These are phyloP conservation scores for Calypte anna DNA, from an alignment of 2,113 vertebrate genomes.

Conservation along the genomic window DNA sequence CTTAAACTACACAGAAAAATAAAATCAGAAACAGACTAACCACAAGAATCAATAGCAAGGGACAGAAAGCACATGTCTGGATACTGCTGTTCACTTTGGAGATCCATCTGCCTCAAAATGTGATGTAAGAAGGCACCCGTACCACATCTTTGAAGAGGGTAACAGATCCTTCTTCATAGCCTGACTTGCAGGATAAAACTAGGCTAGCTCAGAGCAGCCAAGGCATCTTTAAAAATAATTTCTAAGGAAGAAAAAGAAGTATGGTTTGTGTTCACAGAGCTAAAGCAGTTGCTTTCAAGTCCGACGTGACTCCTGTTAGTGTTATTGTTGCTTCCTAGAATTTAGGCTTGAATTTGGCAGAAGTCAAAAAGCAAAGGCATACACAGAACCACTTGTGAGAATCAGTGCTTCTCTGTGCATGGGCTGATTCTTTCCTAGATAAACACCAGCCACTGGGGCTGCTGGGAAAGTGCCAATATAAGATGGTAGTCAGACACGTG, in stretches of 20 bases:
- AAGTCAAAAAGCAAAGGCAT: neutral
- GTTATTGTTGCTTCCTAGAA: constrained; percentile 56
- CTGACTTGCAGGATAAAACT: neutral
- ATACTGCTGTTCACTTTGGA: constrained; percentile 1
- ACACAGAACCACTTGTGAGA: constrained; percentile 25
- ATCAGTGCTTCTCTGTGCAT: constrained; percentile 2
- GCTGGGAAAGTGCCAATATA: neutral
- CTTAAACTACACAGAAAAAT: constrained; percentile 54
- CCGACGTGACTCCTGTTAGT: constrained; percentile 13
- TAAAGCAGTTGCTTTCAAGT: neutral
- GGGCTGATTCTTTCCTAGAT: neutral
- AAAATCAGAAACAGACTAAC: constrained; percentile 73
- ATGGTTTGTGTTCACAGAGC: neutral
- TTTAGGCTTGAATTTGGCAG: constrained; percentile 47
- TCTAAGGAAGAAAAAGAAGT: constrained; percentile 10
- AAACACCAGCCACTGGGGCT: neutral
- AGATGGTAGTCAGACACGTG: neutral
- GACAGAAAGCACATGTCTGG: constrained; percentile 25
- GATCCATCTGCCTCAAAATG: neutral
- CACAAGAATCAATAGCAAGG: constrained; percentile 56
- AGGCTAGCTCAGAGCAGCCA: neutral
- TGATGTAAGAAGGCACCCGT: constrained; percentile 23
- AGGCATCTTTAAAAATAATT: constrained; percentile 1
- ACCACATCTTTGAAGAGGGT: neutral
- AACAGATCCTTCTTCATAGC: neutral